Evolutionary conservation across 2,113 vertebrate species (phyloP).

Genomic region (Oreochromis aureus): DNA sequence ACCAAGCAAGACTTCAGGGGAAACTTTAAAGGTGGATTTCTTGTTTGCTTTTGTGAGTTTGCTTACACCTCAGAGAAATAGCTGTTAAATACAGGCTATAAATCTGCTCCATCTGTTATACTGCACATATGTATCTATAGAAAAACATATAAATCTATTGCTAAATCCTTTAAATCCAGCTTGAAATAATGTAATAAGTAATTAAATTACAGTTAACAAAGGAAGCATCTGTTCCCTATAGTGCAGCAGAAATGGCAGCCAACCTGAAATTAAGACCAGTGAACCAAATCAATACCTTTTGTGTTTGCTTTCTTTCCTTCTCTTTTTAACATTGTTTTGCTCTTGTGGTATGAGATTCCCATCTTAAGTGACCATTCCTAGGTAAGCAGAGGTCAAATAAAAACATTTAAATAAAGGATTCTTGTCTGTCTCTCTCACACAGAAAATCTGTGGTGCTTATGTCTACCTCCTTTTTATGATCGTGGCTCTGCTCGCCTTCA

Average conservation of each 20-base stretch:
- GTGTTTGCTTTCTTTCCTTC: background rate
- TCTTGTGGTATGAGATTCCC: background rate
- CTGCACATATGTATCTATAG: background rate
- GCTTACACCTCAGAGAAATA: background rate
- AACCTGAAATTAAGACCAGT: background rate
- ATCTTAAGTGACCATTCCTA: background rate
- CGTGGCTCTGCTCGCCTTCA: slow-evolving; percentile 61
- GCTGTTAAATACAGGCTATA: background rate
- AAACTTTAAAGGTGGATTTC: background rate
- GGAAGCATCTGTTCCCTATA: background rate
- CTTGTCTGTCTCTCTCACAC: background rate
- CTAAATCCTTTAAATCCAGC: background rate
- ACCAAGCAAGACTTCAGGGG: background rate
- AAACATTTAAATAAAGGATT: rapidly evolving
- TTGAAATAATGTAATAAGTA: background rate
- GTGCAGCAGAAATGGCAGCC: background rate
- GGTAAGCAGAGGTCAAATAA: background rate
- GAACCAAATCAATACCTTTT: background rate
- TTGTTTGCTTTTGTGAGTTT: background rate
- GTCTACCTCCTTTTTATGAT: slow-evolving; percentile 74
- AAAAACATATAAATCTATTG: background rate
- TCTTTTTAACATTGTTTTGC: background rate
- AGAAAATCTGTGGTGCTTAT: slow-evolving; percentile 70
- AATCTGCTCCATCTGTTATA: slow-evolving; percentile 8
- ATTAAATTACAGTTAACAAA: background rate